Evolutionary conservation across 2,797 vertebrate genomes (phyloP), one percentile per base, ranked within the genome.

Genomic region (Enteromius trimaculatus): DNA sequence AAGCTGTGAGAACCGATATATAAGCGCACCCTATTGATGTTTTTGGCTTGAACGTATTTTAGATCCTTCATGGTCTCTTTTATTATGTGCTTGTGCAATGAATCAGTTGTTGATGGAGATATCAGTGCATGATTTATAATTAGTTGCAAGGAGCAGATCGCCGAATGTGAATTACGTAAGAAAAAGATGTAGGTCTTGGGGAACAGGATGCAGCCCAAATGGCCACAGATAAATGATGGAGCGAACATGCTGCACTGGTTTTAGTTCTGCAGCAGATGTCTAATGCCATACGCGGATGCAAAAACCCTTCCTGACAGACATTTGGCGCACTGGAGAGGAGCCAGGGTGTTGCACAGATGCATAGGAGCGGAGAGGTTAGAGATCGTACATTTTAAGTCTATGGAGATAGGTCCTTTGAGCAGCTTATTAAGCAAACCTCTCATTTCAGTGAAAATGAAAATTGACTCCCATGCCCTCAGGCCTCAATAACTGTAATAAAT

Each of bases 311-410:
- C 91, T 92, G 90, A 88, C 89, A 92, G 91, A 91, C 92, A 94
- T 93, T 93, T 93, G 92, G 89, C 53, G 34, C 69, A 79, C 83
- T 92, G 91, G 93, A 92, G 87, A 80, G 51, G 44, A 88, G 92
- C 93, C 93, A 93, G 62, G 81, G 65, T 55, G 89, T 90, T 91
- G 86, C 86, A 92, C 77, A 76, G 77, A 77, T 21, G 55, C 53
- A 64, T 58, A 62, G 66, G 71, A 68, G 23, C 17, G 7, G 69
- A 64, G 37, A 81, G 86, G 84, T 86, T 66, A 89, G 70, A 79
- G 77, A 85, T 85, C n/a, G 21, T 81, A 58, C 62, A 70, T 84
- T 74, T 76, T 70, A 80, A 83, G 74, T 29, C 37, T 84, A 58
- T 51, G 66, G 78, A 79, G 23, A 29, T 37, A 17, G 37, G 11